Evolutionary conservation across 2,113 vertebrate species (phyloP).

Genomic region (Pongo pygmaeus): DNA sequence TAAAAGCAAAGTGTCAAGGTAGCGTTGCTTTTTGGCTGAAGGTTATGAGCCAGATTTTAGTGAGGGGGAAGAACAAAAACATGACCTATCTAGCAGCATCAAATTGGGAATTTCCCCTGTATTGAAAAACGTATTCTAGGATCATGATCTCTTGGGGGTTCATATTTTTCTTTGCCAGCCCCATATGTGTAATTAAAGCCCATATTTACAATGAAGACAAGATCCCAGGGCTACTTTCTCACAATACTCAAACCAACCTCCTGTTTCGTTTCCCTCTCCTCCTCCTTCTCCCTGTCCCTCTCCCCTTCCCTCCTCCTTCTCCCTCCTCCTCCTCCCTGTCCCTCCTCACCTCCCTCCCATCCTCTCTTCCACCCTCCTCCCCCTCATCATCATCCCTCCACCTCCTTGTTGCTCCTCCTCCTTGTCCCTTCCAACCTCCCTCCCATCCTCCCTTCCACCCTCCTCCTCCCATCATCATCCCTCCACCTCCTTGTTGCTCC

Average conservation of each 20-base stretch:
- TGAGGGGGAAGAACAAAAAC: not conserved
- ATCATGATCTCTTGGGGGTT: constrained; percentile 32
- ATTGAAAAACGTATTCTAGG: constrained; percentile 38
- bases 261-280: accelerated
- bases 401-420: no score
- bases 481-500: no score
- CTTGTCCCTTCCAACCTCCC: no score
- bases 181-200: not conserved
- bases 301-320: accelerated
- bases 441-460: no score
- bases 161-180: constrained; percentile 15
- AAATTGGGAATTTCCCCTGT: constrained; percentile 56
- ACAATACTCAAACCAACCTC: accelerated
- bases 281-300: accelerated
- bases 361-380: no score
- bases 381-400: no score
- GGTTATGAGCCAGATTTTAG: not conserved
- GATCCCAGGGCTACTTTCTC: not conserved
- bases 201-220: not conserved
- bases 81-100: not conserved
- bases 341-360: no score
- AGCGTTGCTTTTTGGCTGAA: not conserved
- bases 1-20: not conserved
- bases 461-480: no score
- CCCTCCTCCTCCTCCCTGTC: no score